These are phyloP conservation scores for Notiomystis cincta DNA, from an alignment of 2,113 vertebrate genomes.

Conservation along the genomic window DNA sequence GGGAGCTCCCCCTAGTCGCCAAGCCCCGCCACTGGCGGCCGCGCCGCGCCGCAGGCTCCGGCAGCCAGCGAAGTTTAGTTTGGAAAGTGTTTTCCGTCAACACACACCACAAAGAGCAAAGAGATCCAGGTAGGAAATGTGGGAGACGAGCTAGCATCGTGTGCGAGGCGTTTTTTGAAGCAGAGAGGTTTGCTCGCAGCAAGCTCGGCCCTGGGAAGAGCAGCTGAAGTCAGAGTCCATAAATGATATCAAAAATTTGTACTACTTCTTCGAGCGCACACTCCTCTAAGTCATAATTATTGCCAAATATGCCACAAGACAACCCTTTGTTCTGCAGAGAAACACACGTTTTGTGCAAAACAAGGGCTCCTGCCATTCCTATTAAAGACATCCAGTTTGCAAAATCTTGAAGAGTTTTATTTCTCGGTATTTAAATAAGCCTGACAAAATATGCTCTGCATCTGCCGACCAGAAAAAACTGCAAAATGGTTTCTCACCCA, in stretches of 20 bases:
- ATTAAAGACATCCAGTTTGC: not conserved
- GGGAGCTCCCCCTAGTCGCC: conserved; percentile 80
- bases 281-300: conserved; percentile 28
- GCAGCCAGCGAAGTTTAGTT: conserved; percentile 75
- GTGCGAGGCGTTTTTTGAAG: not conserved
- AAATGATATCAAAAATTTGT: not conserved
- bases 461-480: not conserved
- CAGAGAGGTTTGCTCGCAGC: not conserved
- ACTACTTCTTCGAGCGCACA: not conserved
- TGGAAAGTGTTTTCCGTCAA: conserved; percentile 64
- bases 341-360: not conserved
- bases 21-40: conserved; percentile 27
- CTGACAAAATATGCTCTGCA: conserved; percentile 19
- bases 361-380: not conserved
- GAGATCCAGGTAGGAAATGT: conserved; percentile 12
- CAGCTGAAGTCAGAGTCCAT: not conserved
- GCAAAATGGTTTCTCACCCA: conserved; percentile 3
- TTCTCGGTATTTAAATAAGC: not conserved
- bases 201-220: not conserved
- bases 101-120: conserved; percentile 3
- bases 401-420: not conserved
- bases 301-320: not conserved
- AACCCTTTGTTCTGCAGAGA: not conserved
- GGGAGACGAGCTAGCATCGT: not conserved
- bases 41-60: not conserved